A percentile compares a stretch with the other conserved stretches of the same genome.
phyloP scores from a whole-genome alignment of 2,888 invertebrate genomes.

The Heliconius sara region DNA sequence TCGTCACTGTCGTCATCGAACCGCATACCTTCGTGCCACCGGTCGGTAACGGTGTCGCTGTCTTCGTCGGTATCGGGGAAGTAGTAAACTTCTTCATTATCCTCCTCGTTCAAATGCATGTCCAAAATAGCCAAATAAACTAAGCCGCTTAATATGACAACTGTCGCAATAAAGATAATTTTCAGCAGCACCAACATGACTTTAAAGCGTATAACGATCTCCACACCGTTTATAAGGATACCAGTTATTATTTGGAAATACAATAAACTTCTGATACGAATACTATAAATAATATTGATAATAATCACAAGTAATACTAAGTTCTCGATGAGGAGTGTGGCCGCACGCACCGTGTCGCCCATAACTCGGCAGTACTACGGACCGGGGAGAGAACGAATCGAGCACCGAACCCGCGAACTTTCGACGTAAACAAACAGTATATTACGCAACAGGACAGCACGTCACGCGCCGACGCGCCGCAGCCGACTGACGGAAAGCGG shows the following conservation, averaged over 20 bases:
- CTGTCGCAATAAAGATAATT: neutral
- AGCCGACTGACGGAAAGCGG: neutral
- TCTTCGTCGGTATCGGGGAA: slow-evolving; percentile 1
- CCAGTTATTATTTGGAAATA: neutral
- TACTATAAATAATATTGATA: neutral
- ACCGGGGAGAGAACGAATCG: neutral
- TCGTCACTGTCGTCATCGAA: neutral
- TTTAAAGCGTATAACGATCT: neutral
- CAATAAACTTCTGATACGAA: neutral
- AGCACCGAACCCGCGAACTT: neutral
- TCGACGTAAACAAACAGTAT: neutral
- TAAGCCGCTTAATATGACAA: neutral
- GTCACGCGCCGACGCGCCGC: neutral
- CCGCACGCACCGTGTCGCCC: neutral
- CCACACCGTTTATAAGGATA: neutral
- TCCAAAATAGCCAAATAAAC: neutral
- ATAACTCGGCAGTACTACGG: neutral
- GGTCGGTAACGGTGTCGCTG: neutral
- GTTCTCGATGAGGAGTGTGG: neutral
- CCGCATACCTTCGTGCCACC: neutral
- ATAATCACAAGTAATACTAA: neutral
- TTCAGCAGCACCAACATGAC: neutral
- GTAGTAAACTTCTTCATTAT: neutral
- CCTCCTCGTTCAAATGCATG: neutral
- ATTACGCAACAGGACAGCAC: neutral